These are phyloP conservation scores for Leptinotarsa juncta DNA, from an alignment of 2,888 invertebrate genomes.

Conservation along the genomic window DNA sequence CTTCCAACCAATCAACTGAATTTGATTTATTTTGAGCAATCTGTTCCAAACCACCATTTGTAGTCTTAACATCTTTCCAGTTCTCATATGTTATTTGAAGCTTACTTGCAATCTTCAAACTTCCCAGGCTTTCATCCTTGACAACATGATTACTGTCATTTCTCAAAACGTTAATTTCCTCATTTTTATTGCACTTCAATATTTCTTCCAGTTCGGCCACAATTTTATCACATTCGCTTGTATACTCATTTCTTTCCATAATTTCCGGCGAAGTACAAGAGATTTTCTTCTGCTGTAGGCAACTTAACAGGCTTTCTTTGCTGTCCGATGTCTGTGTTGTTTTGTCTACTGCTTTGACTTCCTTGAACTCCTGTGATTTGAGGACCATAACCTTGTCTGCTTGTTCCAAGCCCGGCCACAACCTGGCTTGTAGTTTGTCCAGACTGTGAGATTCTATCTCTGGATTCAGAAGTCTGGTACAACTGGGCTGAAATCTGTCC, in stretches of 20 bases:
- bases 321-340: conserved; percentile 24
- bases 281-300: conserved; percentile 30
- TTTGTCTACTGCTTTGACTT: conserved; percentile 12
- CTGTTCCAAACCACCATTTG: conserved; percentile 11
- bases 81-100: conserved; percentile 11
- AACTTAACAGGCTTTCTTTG: conserved; percentile 27
- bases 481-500: conserved; percentile 21
- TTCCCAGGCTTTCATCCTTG: background rate
- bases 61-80: background rate
- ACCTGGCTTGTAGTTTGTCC: conserved; percentile 30
- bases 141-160: background rate
- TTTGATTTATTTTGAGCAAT: conserved; percentile 28
- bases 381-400: conserved; percentile 14
- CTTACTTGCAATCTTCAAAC: background rate
- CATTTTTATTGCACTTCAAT: conserved; percentile 37
- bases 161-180: background rate
- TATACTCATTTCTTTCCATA: conserved; percentile 31
- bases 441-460: conserved; percentile 16
- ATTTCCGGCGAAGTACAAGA: conserved; percentile 31
- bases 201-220: conserved; percentile 18
- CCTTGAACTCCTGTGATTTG: conserved; percentile 17
- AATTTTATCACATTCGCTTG: conserved; percentile 15
- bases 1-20: conserved; percentile 26
- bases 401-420: conserved; percentile 13
- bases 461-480: conserved; percentile 24